A percentile compares a stretch with the other conserved stretches of the same genome.
Evolutionary conservation across 2,888 invertebrate genomes (phyloP).

Genomic region (Lysandra coridon): DNA sequence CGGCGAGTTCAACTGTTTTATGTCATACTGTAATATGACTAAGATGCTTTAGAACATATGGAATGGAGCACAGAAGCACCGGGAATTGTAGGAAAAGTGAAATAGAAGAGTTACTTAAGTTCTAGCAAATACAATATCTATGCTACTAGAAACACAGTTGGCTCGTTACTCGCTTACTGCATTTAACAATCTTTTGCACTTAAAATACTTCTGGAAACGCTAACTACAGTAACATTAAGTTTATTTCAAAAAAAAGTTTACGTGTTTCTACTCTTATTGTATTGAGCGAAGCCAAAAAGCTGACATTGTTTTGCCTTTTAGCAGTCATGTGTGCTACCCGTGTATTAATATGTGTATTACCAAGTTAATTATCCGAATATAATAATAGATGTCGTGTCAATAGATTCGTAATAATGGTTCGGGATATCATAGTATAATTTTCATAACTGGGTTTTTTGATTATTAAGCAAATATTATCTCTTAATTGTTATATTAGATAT

Average conservation of each 20-base stretch:
- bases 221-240: neutral
- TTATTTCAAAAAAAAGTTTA: neutral
- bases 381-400: no score
- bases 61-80: neutral
- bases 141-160: neutral
- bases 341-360: no score
- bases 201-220: neutral
- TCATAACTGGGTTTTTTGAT: no score
- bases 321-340: no score
- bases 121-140: neutral
- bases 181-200: constrained; percentile 12
- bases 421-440: no score
- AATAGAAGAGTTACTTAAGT: neutral
- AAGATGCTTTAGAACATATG: neutral
- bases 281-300: no score
- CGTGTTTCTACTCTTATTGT: neutral
- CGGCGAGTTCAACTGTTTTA: neutral
- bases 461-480: no score
- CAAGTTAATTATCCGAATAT: no score
- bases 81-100: neutral
- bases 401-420: no score
- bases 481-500: no score
- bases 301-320: no score
- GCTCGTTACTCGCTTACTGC: neutral
- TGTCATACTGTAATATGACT: neutral